Evolutionary conservation across 92 coral and sea anemone species (phyloP).

Genomic region (Umimayanthus chanpuru): DNA sequence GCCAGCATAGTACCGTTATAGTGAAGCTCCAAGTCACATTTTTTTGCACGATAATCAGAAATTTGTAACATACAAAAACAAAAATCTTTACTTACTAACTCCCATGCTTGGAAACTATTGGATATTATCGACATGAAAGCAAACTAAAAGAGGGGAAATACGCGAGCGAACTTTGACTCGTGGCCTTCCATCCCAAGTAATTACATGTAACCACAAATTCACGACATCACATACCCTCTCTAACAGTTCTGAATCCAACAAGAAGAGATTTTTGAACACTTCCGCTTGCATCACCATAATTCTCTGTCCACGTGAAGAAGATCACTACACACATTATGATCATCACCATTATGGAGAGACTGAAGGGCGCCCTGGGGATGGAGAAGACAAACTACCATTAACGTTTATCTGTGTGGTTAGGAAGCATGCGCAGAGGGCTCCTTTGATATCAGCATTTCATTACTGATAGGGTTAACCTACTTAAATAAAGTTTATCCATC

Average conservation of each 20-base stretch:
- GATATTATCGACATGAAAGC: neutral
- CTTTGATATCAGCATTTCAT: too few species aligned
- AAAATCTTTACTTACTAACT: too few species aligned
- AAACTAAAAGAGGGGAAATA: neutral
- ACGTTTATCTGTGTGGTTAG: neutral
- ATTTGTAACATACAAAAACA: too few species aligned
- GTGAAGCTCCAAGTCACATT: too few species aligned
- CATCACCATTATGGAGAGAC: slow-evolving; percentile 65
- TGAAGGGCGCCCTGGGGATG: slow-evolving; percentile 84
- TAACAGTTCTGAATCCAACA: slow-evolving; percentile 68
- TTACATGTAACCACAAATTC: neutral
- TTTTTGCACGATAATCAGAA: too few species aligned
- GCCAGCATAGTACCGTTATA: too few species aligned
- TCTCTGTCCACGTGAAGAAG: slow-evolving; percentile 84
- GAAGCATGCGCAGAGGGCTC: too few species aligned
- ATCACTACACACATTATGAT: slow-evolving; percentile 60
- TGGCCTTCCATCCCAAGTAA: too few species aligned
- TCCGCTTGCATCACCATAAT: slow-evolving; percentile 80
- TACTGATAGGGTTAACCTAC: too few species aligned
- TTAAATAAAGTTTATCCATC: too few species aligned
- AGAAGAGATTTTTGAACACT: slow-evolving; percentile 57
- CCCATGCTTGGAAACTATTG: neutral
- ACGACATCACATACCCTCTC: slow-evolving; percentile 59
- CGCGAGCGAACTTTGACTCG: too few species aligned
- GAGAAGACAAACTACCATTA: neutral